These are phyloP conservation scores for Bergia puertoricense DNA, from an alignment of 92 coral and sea anemone genomes.

Conservation along the genomic window DNA sequence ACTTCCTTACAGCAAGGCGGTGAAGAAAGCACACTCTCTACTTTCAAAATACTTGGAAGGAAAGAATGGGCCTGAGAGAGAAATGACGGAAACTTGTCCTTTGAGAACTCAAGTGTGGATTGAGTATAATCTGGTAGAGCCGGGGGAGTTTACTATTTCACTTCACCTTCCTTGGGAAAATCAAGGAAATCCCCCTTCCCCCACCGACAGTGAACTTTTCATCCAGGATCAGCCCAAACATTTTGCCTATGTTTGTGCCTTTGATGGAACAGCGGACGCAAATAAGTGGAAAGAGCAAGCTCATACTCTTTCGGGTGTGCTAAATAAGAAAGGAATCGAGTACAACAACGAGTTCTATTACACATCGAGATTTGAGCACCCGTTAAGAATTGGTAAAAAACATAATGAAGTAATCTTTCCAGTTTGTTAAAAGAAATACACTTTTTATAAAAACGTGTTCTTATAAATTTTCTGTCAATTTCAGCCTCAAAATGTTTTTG, in stretches of 20 bases:
- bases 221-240: constrained; percentile 77
- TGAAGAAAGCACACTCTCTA: constrained; percentile 62
- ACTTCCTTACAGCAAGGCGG: constrained; percentile 53
- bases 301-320: constrained; percentile 42
- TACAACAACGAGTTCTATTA: constrained; percentile 56
- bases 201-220: constrained; percentile 57
- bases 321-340: constrained; percentile 59
- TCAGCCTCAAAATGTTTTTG: no score
- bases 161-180: constrained; percentile 81
- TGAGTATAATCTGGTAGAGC: constrained; percentile 44
- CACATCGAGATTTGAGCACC: constrained; percentile 72
- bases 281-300: constrained; percentile 48
- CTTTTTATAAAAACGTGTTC: no score
- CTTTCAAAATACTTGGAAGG: constrained; percentile 76
- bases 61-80: constrained; percentile 76
- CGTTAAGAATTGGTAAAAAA: constrained; percentile 64
- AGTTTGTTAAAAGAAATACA: not conserved
- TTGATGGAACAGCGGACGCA: constrained; percentile 67
- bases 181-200: constrained; percentile 73
- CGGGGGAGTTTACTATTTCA: constrained; percentile 68
- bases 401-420: constrained; percentile 68
- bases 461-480: no score
- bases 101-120: constrained; percentile 58
- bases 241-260: constrained; percentile 67
- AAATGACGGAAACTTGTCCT: constrained; percentile 74